These are phyloP conservation scores for Alcedo atthis DNA, from an alignment of 2,797 vertebrate species.

Conservation along the genomic window DNA sequence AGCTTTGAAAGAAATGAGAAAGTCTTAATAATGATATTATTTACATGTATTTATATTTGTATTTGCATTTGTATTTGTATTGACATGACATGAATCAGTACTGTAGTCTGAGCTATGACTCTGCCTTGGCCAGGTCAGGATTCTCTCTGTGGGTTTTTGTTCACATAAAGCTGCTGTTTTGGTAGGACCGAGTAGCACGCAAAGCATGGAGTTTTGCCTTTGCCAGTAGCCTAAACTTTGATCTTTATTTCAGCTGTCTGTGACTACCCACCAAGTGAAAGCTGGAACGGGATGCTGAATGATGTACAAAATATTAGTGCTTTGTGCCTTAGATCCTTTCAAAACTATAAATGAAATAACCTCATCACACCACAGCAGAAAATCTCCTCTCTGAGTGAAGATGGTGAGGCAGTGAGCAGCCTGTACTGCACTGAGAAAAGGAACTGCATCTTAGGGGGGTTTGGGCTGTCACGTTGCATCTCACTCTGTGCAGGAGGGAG, in stretches of 20 bases:
- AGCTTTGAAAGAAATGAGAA: not conserved
- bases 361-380: not conserved
- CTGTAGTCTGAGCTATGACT: not conserved
- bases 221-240: not conserved
- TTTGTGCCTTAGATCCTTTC: not conserved
- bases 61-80: not conserved
- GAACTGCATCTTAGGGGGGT: rapidly evolving
- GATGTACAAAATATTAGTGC: not conserved
- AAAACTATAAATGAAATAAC: not conserved
- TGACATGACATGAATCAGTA: not conserved
- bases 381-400: rapidly evolving
- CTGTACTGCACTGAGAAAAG: rapidly evolving
- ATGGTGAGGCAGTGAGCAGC: not conserved
- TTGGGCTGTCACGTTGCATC: not conserved
- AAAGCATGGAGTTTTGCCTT: not conserved
- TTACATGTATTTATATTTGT: not conserved
- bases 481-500: not conserved
- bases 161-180: not conserved
- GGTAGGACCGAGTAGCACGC: not conserved
- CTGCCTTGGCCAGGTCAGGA: not conserved
- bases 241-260: not conserved
- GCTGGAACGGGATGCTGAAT: not conserved
- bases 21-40: not conserved
- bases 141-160: not conserved
- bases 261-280: not conserved